phyloP scores from a whole-genome alignment of 2,797 vertebrate species.

The Lepus oiostolus region DNA sequence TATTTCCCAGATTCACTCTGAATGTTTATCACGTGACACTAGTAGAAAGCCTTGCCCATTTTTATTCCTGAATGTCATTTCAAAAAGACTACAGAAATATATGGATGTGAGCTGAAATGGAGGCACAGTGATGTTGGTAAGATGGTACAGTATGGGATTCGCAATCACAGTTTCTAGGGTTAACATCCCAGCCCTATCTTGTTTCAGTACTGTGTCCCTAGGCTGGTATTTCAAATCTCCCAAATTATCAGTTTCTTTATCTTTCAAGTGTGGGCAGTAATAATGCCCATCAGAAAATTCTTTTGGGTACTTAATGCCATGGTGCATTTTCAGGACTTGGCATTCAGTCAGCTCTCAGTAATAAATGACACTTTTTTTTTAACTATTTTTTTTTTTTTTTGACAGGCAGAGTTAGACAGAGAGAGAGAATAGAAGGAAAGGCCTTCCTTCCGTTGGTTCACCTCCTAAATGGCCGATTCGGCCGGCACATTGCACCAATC shows the following conservation, averaged over 20 bases:
- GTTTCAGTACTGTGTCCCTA: background rate
- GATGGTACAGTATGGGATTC: background rate
- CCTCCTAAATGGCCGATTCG: too few relatives aligned
- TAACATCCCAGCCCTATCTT: background rate
- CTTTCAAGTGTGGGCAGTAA: background rate
- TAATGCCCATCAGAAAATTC: background rate
- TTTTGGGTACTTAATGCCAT: background rate
- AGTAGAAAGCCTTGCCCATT: background rate
- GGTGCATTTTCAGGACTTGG: background rate
- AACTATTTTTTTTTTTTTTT: too few relatives aligned
- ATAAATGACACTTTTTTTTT: background rate
- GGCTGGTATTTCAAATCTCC: conserved; percentile 6
- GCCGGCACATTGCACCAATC: too few relatives aligned
- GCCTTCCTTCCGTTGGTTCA: too few relatives aligned
- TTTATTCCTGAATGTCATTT: conserved; percentile 34
- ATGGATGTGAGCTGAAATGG: background rate
- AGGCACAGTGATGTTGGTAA: background rate
- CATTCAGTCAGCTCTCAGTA: background rate
- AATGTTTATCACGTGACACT: background rate
- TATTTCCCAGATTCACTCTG: background rate
- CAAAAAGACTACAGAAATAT: background rate
- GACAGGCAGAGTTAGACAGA: too few relatives aligned
- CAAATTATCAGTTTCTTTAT: background rate
- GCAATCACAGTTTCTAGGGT: background rate
- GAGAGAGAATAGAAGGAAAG: too few relatives aligned